Evolutionary conservation across 2,797 vertebrate species (phyloP), one percentile per base, ranked within the genome.

Genomic region (Girardinus metallicus): DNA sequence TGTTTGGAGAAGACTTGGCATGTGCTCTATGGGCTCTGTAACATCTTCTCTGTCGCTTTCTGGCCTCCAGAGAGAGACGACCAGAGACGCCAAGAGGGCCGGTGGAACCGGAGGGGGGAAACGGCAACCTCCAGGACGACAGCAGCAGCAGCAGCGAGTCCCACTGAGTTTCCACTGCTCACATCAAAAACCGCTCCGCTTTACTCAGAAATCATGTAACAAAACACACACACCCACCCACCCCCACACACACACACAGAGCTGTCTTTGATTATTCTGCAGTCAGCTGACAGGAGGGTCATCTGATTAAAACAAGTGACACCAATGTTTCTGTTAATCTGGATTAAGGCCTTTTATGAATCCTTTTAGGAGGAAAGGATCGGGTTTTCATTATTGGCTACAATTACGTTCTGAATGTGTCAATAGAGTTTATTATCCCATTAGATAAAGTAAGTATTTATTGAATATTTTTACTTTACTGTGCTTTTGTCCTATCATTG

Each of bases 241-340:
- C 16, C 1, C 47, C 78, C 76, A 57, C 79, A 82, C 53, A 43
- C 77, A 85, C 77, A 78, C 77, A 93, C 89, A 94, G 93, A 91
- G 86, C 88, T 83, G 86, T 82, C 92, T 94, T 94, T 94, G 93
- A 94, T 91, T 92, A 87, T 89, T 85, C 78, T 86, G 77, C 85
- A 88, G 93, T 95, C 95, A 95, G 92, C 93, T 94, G 94, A 94
- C 88, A 85, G 77, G 80, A 88, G 86, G 81, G 91, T 95, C 94
- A 95, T 93, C 92, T 94, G 94, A 95, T 93, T 92, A 92, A 79
- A 93, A 84, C 85, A 84, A 90, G 88, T 51, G 86, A 92, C 91
- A 94, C 90, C 91, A 93, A 94, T 88, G 86, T 88, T 93, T 93
- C 91, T 92, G 91, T 93, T 94, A 92, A 92, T 92, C 88, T 89